A percentile compares a stretch with the other conserved stretches of the same genome.
These are phyloP conservation scores for Corvus cornix DNA, from an alignment of 2,113 vertebrate genomes.

Conservation along the genomic window DNA sequence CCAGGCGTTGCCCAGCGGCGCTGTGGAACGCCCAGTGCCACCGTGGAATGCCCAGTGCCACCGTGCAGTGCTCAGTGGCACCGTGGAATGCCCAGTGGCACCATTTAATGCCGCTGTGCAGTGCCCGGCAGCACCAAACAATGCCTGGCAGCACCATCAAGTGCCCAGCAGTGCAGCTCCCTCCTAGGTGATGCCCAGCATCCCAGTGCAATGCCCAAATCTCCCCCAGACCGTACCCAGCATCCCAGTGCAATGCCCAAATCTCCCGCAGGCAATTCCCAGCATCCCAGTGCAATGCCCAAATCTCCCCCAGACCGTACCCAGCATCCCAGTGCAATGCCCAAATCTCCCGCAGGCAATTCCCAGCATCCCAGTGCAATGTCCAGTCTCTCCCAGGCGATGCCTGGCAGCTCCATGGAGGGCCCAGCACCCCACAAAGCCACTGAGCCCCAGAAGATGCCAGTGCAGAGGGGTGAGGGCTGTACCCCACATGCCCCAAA, in stretches of 20 bases:
- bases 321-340: background rate
- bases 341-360: too few species aligned
- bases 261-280: background rate
- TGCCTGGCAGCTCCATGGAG: rapidly evolving
- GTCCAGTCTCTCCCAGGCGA: background rate
- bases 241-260: background rate
- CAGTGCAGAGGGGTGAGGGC: background rate
- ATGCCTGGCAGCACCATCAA: rapidly evolving
- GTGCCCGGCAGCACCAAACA: rapidly evolving
- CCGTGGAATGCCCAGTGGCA: rapidly evolving
- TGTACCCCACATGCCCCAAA: background rate
- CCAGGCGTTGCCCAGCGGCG: background rate
- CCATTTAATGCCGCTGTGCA: rapidly evolving
- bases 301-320: too few species aligned
- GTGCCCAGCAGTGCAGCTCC: background rate
- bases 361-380: background rate
- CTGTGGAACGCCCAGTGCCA: background rate
- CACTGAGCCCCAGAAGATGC: background rate
- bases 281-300: background rate
- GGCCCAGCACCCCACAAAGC: background rate
- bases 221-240: too few species aligned
- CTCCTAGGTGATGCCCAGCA: background rate
- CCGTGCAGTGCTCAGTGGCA: too few species aligned
- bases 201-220: background rate
- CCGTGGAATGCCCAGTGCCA: background rate